phyloP scores from a whole-genome alignment of 2,113 vertebrate genomes.

The Syngnathus typhle region DNA sequence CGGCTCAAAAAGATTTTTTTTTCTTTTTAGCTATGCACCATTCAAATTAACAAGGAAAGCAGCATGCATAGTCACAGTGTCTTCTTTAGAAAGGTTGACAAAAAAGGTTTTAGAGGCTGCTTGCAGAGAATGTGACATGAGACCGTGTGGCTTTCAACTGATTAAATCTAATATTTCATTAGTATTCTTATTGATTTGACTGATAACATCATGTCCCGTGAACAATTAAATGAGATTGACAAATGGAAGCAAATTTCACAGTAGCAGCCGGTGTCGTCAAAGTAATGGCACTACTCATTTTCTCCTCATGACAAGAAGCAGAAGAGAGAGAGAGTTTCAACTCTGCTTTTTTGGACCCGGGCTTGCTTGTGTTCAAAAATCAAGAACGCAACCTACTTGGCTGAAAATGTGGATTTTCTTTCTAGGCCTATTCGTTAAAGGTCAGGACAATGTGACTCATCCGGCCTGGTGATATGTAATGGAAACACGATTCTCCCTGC shows the following conservation, averaged over 20 bases:
- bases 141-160: background rate
- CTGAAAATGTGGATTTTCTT: conserved; percentile 42
- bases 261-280: conserved; percentile 3
- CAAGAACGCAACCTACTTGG: conserved; percentile 35
- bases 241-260: conserved; percentile 13
- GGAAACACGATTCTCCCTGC: conserved; percentile 46
- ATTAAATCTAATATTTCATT: conserved; percentile 11
- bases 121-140: conserved; percentile 2
- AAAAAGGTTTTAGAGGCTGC: background rate
- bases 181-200: conserved; percentile 6
- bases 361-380: conserved; percentile 27
- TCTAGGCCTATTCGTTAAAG: conserved; percentile 55
- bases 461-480: conserved; percentile 46
- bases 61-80: background rate
- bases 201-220: background rate
- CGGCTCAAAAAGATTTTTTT: background rate
- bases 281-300: conserved; percentile 6
- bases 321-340: conserved; percentile 20
- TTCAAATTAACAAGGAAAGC: background rate
- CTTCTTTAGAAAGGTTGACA: background rate
- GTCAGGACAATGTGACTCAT: conserved; percentile 64
- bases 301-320: conserved; percentile 1
- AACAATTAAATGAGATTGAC: conserved; percentile 10
- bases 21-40: background rate
- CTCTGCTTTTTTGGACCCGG: conserved; percentile 13